Evolutionary conservation across 2,888 invertebrate species (phyloP), one percentile per base, ranked within the genome.

Genomic region (Elegia similella): DNA sequence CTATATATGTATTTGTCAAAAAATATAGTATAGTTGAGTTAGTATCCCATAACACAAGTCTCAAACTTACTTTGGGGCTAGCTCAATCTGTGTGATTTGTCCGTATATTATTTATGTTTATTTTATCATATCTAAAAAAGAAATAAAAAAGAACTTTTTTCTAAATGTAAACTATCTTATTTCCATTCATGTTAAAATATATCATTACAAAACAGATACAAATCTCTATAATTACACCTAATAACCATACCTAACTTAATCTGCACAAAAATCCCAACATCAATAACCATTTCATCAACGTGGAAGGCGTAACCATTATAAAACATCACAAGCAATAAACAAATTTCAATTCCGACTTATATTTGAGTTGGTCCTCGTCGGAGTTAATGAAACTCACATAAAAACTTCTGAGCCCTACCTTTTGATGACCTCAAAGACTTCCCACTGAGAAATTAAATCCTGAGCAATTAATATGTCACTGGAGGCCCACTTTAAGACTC

Each of bases 361-460:
- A 38, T 60, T 60, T 59, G 58, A 61, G 57, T 59, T 56, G 32
- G 12, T 46, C 42, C 47, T 56, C 48, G 34, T 10, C 16, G 38
- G 42, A 47, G 50, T 59, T 59, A 57, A 62, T 44, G 59, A 56
- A 63, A 67, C 59, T 66, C 63, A 57, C 61, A 68, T 72, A 71
- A 73, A 71, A 69, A 46, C 54, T 63, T 54, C 58, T 64, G 67
- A 61, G 63, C 62, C 17, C 56, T 63, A 58, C 59, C 10, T 61
- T 48, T 59, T 60, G 58, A 67, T 62, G 62, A 59, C 56, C 58
- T 62, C 62, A 62, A 63, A 58, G 59, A 58, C 59, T 60, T 58
- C 75, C 75, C 68, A 72, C 78, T 70, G 76, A 55, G 72, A 70
- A 64, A 55, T 71, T 68, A 65, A 70, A 67, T 64, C 54, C 58